phyloP scores from a whole-genome alignment of 1,140 invertebrate genomes.

The Halesus radiatus region DNA sequence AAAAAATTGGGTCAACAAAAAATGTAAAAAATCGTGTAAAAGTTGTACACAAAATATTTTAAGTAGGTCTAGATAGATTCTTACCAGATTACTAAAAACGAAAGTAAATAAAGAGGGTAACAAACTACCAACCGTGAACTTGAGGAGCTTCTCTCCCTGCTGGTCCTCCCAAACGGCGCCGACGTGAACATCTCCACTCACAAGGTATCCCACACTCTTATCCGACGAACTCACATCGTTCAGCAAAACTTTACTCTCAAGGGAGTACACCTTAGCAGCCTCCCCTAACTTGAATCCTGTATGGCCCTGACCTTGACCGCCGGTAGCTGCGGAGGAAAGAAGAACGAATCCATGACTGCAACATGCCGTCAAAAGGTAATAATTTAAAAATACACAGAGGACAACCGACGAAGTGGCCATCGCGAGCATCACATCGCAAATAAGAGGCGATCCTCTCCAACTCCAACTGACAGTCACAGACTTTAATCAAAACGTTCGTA shows the following conservation, averaged over 20 bases:
- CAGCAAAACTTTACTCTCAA: conserved; percentile 50
- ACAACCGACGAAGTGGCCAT: conserved; percentile 18
- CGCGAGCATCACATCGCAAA: conserved; percentile 29
- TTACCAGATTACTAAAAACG: too few species aligned
- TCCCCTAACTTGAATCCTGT: conserved; percentile 47
- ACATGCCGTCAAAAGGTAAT: conserved; percentile 26
- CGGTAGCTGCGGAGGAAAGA: conserved; percentile 49
- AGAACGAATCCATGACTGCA: conserved; percentile 53
- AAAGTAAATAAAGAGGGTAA: conserved; percentile 7
- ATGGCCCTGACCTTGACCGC: conserved; percentile 41
- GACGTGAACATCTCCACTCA: conserved; percentile 48
- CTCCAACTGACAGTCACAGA: conserved; percentile 13
- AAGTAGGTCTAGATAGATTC: too few species aligned
- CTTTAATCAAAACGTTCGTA: conserved; percentile 3
- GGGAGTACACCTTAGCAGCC: conserved; percentile 39
- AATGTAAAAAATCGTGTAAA: too few species aligned
- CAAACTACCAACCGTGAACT: conserved; percentile 49
- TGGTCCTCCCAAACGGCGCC: conserved; percentile 46
- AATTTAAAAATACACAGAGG: conserved; percentile 20
- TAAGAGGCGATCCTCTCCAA: not conserved
- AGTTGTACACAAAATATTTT: too few species aligned
- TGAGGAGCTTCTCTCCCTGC: conserved; percentile 47
- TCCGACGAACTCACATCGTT: conserved; percentile 43
- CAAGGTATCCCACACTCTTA: conserved; percentile 51
- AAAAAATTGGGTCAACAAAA: too few species aligned